Base-by-base conservation (phyloP, 2,888 invertebrate genomes). In the Dicyrtomina minuta region DNA sequence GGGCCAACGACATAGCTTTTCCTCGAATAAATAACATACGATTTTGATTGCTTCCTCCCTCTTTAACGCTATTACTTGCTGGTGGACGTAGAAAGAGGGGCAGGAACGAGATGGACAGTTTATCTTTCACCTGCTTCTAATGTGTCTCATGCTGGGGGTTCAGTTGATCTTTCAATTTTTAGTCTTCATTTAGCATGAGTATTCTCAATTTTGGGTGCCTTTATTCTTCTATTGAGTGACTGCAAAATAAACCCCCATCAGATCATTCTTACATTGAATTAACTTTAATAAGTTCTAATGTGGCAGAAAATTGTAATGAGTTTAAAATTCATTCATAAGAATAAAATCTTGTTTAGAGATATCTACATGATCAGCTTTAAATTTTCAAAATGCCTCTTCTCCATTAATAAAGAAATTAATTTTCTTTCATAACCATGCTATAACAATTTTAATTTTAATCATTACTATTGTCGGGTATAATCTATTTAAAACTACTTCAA, bases 11-110 rank as follows among this genome's bases (percentile, higher is more conserved):
- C 86, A 91, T 92, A 85, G 88, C 89, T 12, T 91, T 90, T 65
- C 91, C 91, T 0, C 90, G 90, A 80, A 85, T 92, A 85, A 92
- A 92, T 86, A 91, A 90, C 84, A 88, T 91, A 86, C 90, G 90
- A 81, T 92, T 91, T 84, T 91, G 91, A 85, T 74, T 92, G 67
- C 75, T 91, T n/a, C 88, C 88, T 0, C 88, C 89, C 0, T 88
- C 89, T 12, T 79, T 91, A 79, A 84, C 85, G n/a, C 76, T 91
- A 56, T 79, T 90, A 81, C 81, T 89, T 79, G 82, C 84, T 66
- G 88, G 89, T 78, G 85, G 85, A 79, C 82, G 86, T 88, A 71
- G 88, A 89, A 85, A 86, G 83, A 77, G 90, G 90, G 67, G 87
- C 86, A 61, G 90, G 90, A 70, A 90, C 90, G 53, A 90, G 90